A percentile compares a stretch with the other conserved stretches of the same genome.
phyloP scores from a whole-genome alignment of 2,888 invertebrate genomes.

The Catocala sponsa region DNA sequence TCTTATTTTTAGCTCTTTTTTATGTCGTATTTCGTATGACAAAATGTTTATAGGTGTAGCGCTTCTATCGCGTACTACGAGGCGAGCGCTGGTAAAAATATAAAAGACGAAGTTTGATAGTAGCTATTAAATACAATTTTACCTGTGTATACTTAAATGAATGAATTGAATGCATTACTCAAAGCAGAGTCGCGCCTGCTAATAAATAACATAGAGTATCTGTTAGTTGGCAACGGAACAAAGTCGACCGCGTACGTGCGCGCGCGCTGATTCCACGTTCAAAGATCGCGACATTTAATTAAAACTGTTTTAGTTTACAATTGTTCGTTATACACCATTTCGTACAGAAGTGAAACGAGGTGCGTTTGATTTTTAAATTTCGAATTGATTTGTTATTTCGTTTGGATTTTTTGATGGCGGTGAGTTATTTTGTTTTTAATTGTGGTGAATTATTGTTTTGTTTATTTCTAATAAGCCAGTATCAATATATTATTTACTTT shows the following conservation, averaged over 20 bases:
- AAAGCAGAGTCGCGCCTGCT: neutral
- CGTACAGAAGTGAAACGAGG: slow-evolving; percentile 19
- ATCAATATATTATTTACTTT: no score
- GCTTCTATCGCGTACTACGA: no score
- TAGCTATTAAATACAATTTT: no score
- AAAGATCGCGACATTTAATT: slow-evolving; percentile 31
- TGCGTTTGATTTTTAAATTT: slow-evolving; percentile 1
- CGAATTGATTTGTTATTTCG: slow-evolving; percentile 2
- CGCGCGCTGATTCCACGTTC: slow-evolving; percentile 29
- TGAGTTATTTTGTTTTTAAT: slow-evolving; percentile 15
- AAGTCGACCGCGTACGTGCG: slow-evolving; percentile 33
- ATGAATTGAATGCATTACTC: neutral
- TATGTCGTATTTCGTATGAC: no score
- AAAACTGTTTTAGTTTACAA: slow-evolving; percentile 20
- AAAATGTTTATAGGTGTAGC: no score
- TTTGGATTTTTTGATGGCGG: slow-evolving; percentile 20
- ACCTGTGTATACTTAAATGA: no score
- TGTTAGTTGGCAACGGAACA: slow-evolving; percentile 29
- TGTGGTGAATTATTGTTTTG: neutral
- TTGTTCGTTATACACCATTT: slow-evolving; percentile 21
- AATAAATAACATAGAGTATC: slow-evolving; percentile 14
- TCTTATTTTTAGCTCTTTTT: no score
- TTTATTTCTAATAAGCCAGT: no score
- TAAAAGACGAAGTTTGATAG: no score
- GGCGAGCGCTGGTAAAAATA: no score